Conservation (phyloP, 2,113 vertebrate genomes). For the Diadophis punctatus region DNA sequence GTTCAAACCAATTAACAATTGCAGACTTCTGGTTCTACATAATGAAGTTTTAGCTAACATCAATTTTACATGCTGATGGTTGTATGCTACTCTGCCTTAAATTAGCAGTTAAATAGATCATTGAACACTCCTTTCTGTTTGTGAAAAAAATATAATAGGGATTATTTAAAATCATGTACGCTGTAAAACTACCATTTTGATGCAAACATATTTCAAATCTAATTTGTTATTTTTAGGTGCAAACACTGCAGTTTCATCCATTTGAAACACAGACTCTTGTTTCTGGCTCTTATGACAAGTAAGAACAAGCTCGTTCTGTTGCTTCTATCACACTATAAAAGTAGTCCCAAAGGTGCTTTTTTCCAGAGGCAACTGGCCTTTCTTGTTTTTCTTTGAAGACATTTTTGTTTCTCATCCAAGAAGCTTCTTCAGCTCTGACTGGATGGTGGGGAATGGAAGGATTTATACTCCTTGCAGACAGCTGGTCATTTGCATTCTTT, state of each 20-base stretch:
- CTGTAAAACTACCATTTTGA: background rate
- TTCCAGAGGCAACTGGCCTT: too few species aligned
- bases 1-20: background rate
- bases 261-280: conserved; percentile 96
- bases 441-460: too few species aligned
- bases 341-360: too few species aligned
- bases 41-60: background rate
- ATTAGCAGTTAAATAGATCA: background rate
- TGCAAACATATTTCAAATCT: background rate
- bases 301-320: conserved; percentile 37
- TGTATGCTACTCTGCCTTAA: background rate
- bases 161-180: background rate
- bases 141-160: background rate
- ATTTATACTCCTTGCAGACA: too few species aligned
- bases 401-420: too few species aligned
- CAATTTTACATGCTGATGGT: background rate
- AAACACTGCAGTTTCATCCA: conserved; percentile 89
- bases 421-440: too few species aligned
- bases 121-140: background rate
- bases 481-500: too few species aligned
- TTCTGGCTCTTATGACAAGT: conserved; percentile 96
- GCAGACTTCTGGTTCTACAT: background rate
- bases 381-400: too few species aligned
- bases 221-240: conserved; percentile 72
- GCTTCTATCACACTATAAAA: background rate